phyloP scores from a whole-genome alignment of 2,888 invertebrate species.

The Drosophila atroscutellata region DNA sequence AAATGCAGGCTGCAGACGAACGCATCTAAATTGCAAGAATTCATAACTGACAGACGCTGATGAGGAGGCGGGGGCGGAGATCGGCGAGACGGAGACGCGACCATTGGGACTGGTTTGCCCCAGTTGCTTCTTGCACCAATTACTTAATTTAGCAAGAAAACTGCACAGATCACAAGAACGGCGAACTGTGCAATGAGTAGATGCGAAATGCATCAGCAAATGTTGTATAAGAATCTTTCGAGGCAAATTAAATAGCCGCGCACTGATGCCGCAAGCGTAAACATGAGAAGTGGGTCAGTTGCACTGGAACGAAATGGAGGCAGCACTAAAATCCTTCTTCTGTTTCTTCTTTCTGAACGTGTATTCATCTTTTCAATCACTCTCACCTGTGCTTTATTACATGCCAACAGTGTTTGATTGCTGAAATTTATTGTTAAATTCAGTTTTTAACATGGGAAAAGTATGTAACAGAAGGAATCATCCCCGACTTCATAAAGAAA shows the following conservation, averaged over 20 bases:
- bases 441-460: neutral
- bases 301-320: conserved; percentile 4
- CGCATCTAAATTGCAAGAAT: conserved; percentile 71
- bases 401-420: neutral
- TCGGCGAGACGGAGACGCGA: neutral
- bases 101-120: conserved; percentile 26
- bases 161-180: conserved; percentile 47
- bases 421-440: neutral
- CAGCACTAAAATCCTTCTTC: neutral
- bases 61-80: neutral
- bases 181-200: conserved; percentile 20
- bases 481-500: neutral
- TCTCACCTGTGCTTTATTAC: neutral
- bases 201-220: conserved; percentile 57
- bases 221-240: conserved; percentile 64
- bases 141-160: conserved; percentile 78
- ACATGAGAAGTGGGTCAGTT: conserved; percentile 60
- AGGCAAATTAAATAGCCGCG: conserved; percentile 14
- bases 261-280: conserved; percentile 33
- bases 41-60: conserved; percentile 29
- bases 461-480: neutral
- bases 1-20: conserved; percentile 30
- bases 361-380: neutral
- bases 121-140: conserved; percentile 66
- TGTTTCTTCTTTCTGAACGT: neutral